These are phyloP conservation scores for Dromaius novaehollandiae DNA, from an alignment of 2,113 vertebrate species.

Conservation along the genomic window DNA sequence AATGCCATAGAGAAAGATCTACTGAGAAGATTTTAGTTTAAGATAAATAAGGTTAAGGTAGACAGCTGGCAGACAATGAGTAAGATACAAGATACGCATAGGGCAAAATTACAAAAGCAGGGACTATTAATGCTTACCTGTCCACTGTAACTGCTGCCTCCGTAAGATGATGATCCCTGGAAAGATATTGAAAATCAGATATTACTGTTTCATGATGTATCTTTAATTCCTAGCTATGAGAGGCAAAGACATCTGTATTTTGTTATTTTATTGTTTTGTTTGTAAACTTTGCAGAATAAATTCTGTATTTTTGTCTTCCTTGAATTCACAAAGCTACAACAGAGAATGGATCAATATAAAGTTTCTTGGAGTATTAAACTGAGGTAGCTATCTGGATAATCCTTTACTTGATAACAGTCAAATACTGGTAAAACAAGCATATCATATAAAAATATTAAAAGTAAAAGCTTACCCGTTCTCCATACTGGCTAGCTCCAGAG, in stretches of 20 bases:
- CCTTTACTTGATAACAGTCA: not conserved
- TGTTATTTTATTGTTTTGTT: not conserved
- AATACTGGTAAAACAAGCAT: not conserved
- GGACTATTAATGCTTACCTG: constrained; percentile 38
- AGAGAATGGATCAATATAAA: not conserved
- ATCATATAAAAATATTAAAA: not conserved
- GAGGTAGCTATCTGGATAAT: not conserved
- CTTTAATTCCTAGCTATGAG: not conserved
- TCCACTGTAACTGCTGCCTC: constrained; percentile 44
- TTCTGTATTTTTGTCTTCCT: not conserved
- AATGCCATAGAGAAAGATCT: not conserved
- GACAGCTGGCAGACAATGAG: not conserved
- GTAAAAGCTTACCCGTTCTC: constrained; percentile 28
- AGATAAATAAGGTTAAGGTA: not conserved
- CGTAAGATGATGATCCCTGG: constrained; percentile 44
- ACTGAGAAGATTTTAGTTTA: not conserved
- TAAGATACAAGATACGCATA: not conserved
- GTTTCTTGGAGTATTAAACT: not conserved
- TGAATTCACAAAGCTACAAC: not conserved
- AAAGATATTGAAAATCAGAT: not conserved
- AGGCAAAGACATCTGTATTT: not conserved
- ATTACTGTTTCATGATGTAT: not conserved
- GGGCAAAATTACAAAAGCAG: not conserved
- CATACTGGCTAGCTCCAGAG: constrained; percentile 48
- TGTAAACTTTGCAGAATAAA: not conserved